Conservation (phyloP, 1,140 invertebrate species). For the Bombus balteatus region DNA sequence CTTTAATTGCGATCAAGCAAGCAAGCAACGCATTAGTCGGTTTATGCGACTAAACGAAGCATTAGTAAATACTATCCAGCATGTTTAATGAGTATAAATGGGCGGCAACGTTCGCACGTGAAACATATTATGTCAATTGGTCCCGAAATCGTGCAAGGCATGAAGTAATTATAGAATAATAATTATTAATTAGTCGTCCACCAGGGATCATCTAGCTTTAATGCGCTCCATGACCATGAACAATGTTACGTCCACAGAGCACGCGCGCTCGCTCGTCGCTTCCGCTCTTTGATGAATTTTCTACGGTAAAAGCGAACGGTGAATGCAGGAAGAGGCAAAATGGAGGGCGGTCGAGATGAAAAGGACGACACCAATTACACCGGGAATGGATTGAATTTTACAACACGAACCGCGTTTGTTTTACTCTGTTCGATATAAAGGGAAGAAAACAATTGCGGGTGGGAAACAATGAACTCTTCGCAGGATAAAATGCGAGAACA, state of each 20-base stretch:
- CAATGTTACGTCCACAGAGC: slow-evolving; percentile 23
- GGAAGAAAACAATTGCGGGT: not conserved
- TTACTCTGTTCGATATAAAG: too few species aligned
- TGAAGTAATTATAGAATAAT: slow-evolving; percentile 53
- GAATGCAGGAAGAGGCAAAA: not conserved
- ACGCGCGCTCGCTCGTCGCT: not conserved
- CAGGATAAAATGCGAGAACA: not conserved
- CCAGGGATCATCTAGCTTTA: slow-evolving; percentile 45
- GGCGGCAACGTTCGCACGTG: slow-evolving; percentile 11
- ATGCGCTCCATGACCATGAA: slow-evolving; percentile 32
- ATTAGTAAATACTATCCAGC: slow-evolving; percentile 34
- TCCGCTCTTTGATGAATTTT: not conserved
- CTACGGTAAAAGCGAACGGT: not conserved
- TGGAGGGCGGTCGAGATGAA: slow-evolving; percentile 2
- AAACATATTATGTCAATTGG: slow-evolving; percentile 53
- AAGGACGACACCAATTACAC: not conserved
- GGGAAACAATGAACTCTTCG: not conserved
- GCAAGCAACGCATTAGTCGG: slow-evolving; percentile 17
- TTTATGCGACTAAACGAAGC: slow-evolving; percentile 42
- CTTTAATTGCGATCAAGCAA: not conserved
- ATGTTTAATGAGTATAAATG: slow-evolving; percentile 49
- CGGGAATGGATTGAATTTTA: slow-evolving; percentile 1
- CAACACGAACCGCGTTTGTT: not conserved
- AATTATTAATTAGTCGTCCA: slow-evolving; percentile 53
- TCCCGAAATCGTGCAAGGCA: slow-evolving; percentile 31